phyloP scores from a whole-genome alignment of 2,888 invertebrate genomes.

The Leucozona laternaria region DNA sequence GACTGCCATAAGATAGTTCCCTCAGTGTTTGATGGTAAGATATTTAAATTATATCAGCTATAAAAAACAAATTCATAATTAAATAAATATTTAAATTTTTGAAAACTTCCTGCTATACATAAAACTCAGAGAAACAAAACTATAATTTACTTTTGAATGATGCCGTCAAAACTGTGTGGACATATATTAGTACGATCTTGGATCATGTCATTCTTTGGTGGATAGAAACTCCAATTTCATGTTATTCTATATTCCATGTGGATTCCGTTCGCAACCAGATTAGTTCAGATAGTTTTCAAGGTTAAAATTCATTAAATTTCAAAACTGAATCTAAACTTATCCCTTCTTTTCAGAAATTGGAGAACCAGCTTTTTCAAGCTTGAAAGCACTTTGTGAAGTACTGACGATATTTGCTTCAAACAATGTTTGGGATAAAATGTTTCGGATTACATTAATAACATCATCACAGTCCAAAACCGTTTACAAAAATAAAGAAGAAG shows the following conservation, averaged over 20 bases:
- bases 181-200: conserved; percentile 90
- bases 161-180: conserved; percentile 86
- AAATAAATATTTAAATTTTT: not conserved
- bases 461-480: conserved; percentile 72
- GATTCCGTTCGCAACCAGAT: conserved; percentile 81
- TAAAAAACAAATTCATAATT: too few species aligned
- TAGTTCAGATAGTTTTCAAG: conserved; percentile 79
- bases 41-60: not conserved
- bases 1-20: conserved; percentile 71
- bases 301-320: conserved; percentile 63
- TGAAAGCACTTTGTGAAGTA: conserved; percentile 90
- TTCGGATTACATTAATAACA: conserved; percentile 82
- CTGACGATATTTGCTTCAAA: conserved; percentile 90
- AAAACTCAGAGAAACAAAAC: not conserved
- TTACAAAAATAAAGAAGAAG: not conserved
- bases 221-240: conserved; percentile 89
- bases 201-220: conserved; percentile 94
- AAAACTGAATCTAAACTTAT: not conserved
- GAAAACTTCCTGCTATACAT: not conserved
- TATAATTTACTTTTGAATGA: not conserved
- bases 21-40: conserved; percentile 32
- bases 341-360: conserved; percentile 78
- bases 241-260: conserved; percentile 82
- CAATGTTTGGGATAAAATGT: conserved; percentile 91
- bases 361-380: conserved; percentile 88